Base-by-base conservation (phyloP, 2,113 vertebrate species). In the Electrona antarctica region DNA sequence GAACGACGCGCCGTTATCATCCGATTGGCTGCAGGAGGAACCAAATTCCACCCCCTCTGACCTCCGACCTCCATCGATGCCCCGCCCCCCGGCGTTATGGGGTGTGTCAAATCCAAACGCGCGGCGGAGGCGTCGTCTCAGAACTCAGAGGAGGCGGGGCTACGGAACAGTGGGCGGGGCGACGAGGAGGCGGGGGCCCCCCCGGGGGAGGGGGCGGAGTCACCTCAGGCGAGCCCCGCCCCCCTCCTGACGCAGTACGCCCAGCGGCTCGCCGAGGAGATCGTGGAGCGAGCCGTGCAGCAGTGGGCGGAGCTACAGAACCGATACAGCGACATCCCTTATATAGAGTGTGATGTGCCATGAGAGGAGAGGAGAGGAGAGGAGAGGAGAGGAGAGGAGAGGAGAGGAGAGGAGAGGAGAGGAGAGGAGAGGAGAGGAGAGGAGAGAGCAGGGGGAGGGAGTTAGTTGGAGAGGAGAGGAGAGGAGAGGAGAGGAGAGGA, bases 31-130 rank as follows among this genome's bases (percentile, higher is more conserved):
- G 21, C 21, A 21, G 21, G 21, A 21, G 21, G 21, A 21, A 21
- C 21, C n/a, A 55, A 58, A 14, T 47, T n/a, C 59, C 15, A 7
- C 11, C 47, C 46, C 28, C 33, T 41, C 33, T 41, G 5, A 41
- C 60, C 66, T 55, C 15, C 3, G 33, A 71, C 71, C 69, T 64
- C 85, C 71, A 48, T 77, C 79, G 75, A 92, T 85, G 88, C 70
- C 0, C 74, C 85, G 88, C 78, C 71, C 65, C 74, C 79, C 67
- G 50, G 74, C 83, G 93, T 86, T 73, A 99, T 99, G 97, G 97
- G 97, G 87, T 99, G 97, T 71, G 90, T 98, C 86, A 99, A 99
- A 90, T 99, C 97, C 79, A 99, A 97, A 92, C 91, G 89, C 55
- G 91, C 94, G 67, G 78, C 90, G 0, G 83, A 87, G 2, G 85